Evolutionary conservation across 2,888 invertebrate species (phyloP).

Genomic region (Pyrocoelia pectoralis): DNA sequence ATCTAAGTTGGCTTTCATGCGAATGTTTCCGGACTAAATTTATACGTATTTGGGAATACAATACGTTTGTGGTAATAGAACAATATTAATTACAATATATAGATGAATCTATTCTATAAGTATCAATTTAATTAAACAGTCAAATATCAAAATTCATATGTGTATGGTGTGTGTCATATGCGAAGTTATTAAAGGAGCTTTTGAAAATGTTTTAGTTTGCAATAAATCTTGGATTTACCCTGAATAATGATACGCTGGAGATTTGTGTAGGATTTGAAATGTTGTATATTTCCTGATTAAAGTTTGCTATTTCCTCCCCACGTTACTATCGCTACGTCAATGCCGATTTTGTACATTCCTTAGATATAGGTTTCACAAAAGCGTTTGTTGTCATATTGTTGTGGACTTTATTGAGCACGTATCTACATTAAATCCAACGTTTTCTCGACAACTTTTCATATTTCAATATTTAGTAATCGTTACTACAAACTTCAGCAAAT

Average conservation of each 20-base stretch:
- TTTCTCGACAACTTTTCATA: no score
- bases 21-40: background rate
- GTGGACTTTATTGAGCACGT: no score
- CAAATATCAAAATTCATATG: background rate
- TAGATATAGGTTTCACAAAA: no score
- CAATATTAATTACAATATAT: background rate
- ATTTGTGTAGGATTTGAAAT: background rate
- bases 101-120: background rate
- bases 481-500: no score
- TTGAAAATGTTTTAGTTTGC: background rate
- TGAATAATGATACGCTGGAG: background rate
- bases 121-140: conserved; percentile 1
- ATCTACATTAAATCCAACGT: no score
- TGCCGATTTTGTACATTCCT: no score
- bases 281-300: no score
- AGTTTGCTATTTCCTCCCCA: no score
- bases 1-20: background rate
- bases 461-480: no score
- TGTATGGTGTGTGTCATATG: background rate
- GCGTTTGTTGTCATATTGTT: no score
- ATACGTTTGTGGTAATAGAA: background rate
- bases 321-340: no score
- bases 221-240: background rate
- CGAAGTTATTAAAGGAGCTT: background rate
- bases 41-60: background rate